These are phyloP conservation scores for Drosophila hydei DNA, from an alignment of 1,140 invertebrate genomes.

Conservation along the genomic window DNA sequence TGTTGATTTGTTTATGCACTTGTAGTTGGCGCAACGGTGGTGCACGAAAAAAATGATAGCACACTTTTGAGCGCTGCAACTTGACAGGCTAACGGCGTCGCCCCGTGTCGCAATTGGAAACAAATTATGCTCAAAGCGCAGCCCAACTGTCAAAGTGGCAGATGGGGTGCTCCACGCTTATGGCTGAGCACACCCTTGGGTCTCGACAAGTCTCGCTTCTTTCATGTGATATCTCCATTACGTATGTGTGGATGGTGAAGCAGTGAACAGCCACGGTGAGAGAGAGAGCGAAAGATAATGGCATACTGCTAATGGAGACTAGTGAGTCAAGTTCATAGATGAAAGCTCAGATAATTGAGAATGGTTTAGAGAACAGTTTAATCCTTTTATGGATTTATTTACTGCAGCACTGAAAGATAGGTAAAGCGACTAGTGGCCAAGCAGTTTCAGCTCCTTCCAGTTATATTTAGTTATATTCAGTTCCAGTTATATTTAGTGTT, in stretches of 20 bases:
- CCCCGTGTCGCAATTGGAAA: conserved; percentile 70
- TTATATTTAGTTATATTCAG: no score
- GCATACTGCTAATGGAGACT: neutral
- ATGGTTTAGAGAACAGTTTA: conserved; percentile 8
- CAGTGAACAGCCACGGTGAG: neutral
- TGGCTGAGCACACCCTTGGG: conserved; percentile 34
- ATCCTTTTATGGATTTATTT: neutral
- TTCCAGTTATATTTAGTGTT: no score
- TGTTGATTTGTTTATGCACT: conserved; percentile 73
- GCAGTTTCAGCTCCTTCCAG: no score
- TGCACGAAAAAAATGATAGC: conserved; percentile 38
- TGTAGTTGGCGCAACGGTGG: conserved; percentile 31
- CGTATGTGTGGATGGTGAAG: conserved; percentile 23
- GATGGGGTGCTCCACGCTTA: conserved; percentile 10
- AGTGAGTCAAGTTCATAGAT: conserved; percentile 30
- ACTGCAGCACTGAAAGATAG: neutral
- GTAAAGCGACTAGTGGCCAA: no score
- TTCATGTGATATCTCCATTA: conserved; percentile 49
- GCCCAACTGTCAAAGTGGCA: conserved; percentile 51
- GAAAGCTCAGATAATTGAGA: conserved; percentile 3
- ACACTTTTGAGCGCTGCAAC: conserved; percentile 42
- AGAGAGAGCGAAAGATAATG: neutral
- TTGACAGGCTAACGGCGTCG: conserved; percentile 47
- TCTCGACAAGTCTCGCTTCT: conserved; percentile 20
- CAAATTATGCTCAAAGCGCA: conserved; percentile 77